Percentiles rank a stretch among this genome's conserved stretches.
These are phyloP conservation scores for Phenganax subtilis DNA, from an alignment of 92 coral and sea anemone species.

Conservation along the genomic window DNA sequence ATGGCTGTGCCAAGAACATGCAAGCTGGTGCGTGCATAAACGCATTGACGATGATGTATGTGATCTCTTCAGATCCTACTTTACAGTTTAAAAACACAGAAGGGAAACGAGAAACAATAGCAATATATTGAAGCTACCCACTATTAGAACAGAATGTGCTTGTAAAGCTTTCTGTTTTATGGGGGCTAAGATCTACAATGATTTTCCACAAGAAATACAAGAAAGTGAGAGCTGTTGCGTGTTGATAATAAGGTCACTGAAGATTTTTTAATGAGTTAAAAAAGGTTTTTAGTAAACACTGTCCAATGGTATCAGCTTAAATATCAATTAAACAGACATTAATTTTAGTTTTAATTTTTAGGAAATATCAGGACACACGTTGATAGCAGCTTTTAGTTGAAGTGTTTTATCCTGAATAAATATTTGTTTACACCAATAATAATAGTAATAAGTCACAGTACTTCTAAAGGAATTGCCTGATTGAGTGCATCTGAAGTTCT, in stretches of 20 bases:
- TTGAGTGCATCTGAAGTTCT: too few relatives aligned
- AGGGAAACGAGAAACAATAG: slow-evolving; percentile 26
- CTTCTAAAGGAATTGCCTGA: too few relatives aligned
- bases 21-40: slow-evolving; percentile 12
- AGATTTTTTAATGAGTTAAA: neutral
- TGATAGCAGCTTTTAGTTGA: too few relatives aligned
- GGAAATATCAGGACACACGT: too few relatives aligned
- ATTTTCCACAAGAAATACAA: slow-evolving; percentile 10
- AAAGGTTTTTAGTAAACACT: too few relatives aligned
- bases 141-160: slow-evolving; percentile 18
- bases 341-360: too few relatives aligned
- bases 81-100: slow-evolving; percentile 6
- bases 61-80: slow-evolving; percentile 18
- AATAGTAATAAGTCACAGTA: too few relatives aligned
- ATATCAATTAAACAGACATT: too few relatives aligned
- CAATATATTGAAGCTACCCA: slow-evolving; percentile 13
- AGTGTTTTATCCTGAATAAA: too few relatives aligned
- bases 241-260: slow-evolving; percentile 20
- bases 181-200: slow-evolving; percentile 21
- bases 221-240: slow-evolving; percentile 11
- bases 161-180: slow-evolving; percentile 29
- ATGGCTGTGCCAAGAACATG: neutral
- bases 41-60: slow-evolving; percentile 23
- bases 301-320: too few relatives aligned
- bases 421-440: too few relatives aligned